Percentiles rank a stretch among this genome's conserved stretches.
These are phyloP conservation scores for Sycobia sp. DNA, from an alignment of 1,140 invertebrate species.

Conservation along the genomic window DNA sequence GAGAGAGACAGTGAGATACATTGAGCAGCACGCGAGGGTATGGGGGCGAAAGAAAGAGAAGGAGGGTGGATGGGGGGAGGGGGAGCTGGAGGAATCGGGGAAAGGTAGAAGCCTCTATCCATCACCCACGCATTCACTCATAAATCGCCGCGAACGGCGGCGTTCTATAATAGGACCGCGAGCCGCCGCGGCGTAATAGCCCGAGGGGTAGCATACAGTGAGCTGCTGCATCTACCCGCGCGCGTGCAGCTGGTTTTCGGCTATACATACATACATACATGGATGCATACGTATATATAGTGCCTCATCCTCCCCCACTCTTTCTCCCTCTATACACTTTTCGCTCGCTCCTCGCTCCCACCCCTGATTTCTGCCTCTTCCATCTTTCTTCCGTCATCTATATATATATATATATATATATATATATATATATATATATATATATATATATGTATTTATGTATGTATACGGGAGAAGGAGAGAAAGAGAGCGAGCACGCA, in stretches of 20 bases:
- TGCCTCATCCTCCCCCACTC: too few relatives aligned
- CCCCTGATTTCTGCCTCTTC: slow-evolving; percentile 13
- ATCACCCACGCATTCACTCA: slow-evolving; percentile 57
- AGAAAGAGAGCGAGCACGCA: too few relatives aligned
- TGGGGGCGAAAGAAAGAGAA: too few relatives aligned
- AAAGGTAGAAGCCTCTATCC: slow-evolving; percentile 52
- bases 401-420: too few relatives aligned
- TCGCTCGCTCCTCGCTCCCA: not conserved
- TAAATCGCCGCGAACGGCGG: slow-evolving; percentile 20
- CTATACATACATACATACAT: too few relatives aligned
- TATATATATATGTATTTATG: too few relatives aligned
- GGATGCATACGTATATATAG: too few relatives aligned
- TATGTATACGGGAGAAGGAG: too few relatives aligned
- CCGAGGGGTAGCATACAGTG: not conserved
- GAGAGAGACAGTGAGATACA: too few relatives aligned
- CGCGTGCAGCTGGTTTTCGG: slow-evolving; percentile 47
- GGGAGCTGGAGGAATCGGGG: not conserved
- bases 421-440: too few relatives aligned
- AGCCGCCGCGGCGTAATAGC: slow-evolving; percentile 6
- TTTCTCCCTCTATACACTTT: too few relatives aligned
- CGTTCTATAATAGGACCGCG: slow-evolving; percentile 20
- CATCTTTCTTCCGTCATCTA: slow-evolving; percentile 6
- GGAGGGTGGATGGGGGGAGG: not conserved
- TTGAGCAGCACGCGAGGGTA: too few relatives aligned
- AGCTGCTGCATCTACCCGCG: slow-evolving; percentile 17